Evolutionary conservation across 2,113 vertebrate species (phyloP).

Genomic region (Hippocampus barbouri): DNA sequence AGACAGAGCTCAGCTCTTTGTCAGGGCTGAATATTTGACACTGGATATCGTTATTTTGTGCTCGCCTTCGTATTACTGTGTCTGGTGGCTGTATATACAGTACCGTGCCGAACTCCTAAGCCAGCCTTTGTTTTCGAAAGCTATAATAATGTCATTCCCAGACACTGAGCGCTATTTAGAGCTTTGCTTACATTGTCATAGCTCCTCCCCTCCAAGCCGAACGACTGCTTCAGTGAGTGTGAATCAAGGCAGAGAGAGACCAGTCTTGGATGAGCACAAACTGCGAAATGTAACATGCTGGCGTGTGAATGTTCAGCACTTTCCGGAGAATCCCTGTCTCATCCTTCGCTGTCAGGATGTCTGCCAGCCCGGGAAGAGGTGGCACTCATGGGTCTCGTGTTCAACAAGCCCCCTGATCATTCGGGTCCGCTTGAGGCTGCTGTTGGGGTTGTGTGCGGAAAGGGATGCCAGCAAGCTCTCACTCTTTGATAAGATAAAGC

Average conservation of each 20-base stretch:
- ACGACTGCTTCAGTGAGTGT: conserved; percentile 35
- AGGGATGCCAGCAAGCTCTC: conserved; percentile 31
- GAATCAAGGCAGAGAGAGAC: conserved; percentile 33
- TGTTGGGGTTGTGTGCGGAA: conserved; percentile 3
- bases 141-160: background rate
- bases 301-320: conserved; percentile 31
- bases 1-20: conserved; percentile 8
- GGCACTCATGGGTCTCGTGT: conserved; percentile 56
- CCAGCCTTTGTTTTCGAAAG: background rate
- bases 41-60: background rate
- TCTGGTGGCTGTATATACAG: background rate
- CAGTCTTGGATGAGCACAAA: conserved; percentile 48
- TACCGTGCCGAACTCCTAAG: background rate
- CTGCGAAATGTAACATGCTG: conserved; percentile 50
- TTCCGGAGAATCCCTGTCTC: conserved; percentile 52
- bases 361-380: conserved; percentile 42
- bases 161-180: conserved; percentile 19
- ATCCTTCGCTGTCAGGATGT: conserved; percentile 49
- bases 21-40: background rate
- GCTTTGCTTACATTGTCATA: conserved; percentile 21
- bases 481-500: conserved; percentile 44
- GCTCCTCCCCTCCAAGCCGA: conserved; percentile 31
- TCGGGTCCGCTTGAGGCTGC: conserved; percentile 37
- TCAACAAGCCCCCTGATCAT: conserved; percentile 58
- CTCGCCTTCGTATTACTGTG: background rate